These are phyloP conservation scores for Emesis russula DNA, from an alignment of 2,888 invertebrate genomes.

Conservation along the genomic window DNA sequence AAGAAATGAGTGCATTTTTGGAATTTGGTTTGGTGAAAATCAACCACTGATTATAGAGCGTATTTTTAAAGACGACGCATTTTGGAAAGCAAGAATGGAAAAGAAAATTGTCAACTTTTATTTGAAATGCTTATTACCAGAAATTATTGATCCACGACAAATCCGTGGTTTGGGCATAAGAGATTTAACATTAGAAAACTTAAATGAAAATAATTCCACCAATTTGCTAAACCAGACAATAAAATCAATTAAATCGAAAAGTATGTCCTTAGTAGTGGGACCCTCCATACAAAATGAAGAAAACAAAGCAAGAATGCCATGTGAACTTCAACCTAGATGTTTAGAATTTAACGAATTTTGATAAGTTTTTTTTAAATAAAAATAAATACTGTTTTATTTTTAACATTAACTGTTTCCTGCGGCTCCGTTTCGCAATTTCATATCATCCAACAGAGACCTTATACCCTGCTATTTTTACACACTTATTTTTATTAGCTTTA, in stretches of 20 bases:
- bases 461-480: too few relatives aligned
- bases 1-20: background rate
- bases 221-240: background rate
- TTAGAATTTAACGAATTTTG: background rate
- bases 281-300: background rate
- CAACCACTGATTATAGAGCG: background rate
- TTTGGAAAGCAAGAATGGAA: background rate
- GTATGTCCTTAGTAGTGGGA: background rate
- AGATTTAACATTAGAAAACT: background rate
- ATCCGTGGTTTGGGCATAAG: background rate
- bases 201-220: background rate
- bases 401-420: too few relatives aligned
- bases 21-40: background rate
- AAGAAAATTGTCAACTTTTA: background rate
- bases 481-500: too few relatives aligned
- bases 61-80: background rate
- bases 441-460: too few relatives aligned
- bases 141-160: background rate
- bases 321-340: background rate
- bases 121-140: background rate
- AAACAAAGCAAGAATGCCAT: background rate
- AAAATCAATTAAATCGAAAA: background rate
- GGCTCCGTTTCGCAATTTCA: too few relatives aligned
- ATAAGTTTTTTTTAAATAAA: background rate
- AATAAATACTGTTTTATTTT: too few relatives aligned